These are phyloP conservation scores for human DNA, from an alignment of 2,113 vertebrate genomes.

Conservation along the genomic window GRCh38 chr2:119432501-119433000, in stretches of 20 bases:
- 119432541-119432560: background rate
- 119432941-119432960: background rate
- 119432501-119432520: background rate
- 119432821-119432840: background rate
- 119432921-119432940: background rate
- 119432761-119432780: background rate
- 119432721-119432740: background rate
- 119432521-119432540: background rate
- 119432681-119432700: rapidly evolving
- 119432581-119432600: background rate
- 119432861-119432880: background rate
- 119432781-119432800: background rate
- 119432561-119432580: background rate
- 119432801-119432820: background rate
- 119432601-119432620: background rate
- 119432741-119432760: background rate
- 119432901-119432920: background rate
- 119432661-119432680: background rate
- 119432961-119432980: no score
- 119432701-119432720: background rate
- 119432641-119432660: background rate
- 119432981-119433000: background rate
- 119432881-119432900: background rate
- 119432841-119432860: background rate
- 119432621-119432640: background rate